Conservation (phyloP, 2,888 invertebrate species). For the Ormia ochracea region DNA sequence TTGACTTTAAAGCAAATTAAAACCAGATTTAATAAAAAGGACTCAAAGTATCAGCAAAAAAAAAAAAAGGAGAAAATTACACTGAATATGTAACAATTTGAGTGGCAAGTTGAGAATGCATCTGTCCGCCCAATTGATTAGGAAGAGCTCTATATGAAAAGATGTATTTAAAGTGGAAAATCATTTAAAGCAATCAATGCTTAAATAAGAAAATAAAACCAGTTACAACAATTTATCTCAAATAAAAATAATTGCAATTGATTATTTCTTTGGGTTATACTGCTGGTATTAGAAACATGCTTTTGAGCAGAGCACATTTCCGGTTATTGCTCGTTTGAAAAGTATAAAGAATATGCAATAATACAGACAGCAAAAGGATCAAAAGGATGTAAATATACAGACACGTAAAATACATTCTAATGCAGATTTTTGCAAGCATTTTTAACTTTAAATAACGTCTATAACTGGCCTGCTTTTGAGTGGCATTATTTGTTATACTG, state of each 20-base stretch:
- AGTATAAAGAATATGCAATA: slow-evolving; percentile 36
- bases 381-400: slow-evolving; percentile 1
- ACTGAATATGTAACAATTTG: not conserved
- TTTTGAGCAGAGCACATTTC: not conserved
- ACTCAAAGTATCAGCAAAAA: not conserved
- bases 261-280: not conserved
- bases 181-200: not conserved
- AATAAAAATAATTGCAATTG: not conserved
- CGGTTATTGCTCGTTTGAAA: not conserved
- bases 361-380: slow-evolving; percentile 29
- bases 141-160: not conserved
- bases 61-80: slow-evolving; percentile 6
- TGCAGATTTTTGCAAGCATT: not conserved
- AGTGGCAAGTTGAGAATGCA: not conserved
- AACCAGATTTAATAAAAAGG: slow-evolving; percentile 2
- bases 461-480: slow-evolving; percentile 10
- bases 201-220: not conserved
- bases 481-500: not conserved
- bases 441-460: not conserved
- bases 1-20: slow-evolving; percentile 37
- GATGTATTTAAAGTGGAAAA: not conserved
- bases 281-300: not conserved
- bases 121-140: not conserved
- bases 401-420: not conserved
- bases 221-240: not conserved